phyloP scores from a whole-genome alignment of 2,113 vertebrate genomes.

The Anarhynchus alexandrinus region DNA sequence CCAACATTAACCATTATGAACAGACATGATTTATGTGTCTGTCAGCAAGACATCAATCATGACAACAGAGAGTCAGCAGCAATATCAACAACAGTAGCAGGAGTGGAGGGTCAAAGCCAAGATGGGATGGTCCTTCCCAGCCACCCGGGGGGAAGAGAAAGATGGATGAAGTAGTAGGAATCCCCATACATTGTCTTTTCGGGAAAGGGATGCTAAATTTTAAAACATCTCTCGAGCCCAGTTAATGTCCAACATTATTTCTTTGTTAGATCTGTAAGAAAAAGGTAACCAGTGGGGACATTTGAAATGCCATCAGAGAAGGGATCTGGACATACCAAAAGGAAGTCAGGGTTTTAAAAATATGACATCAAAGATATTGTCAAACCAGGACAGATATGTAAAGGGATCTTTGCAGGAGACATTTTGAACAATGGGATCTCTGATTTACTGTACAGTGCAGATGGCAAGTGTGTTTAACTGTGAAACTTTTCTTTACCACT shows the following conservation, averaged over 20 bases:
- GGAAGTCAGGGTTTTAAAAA: neutral
- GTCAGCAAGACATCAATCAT: slow-evolving; percentile 72
- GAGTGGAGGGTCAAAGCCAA: slow-evolving; percentile 64
- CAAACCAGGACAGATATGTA: neutral
- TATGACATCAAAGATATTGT: neutral
- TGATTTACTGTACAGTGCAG: neutral
- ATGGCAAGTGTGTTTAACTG: neutral
- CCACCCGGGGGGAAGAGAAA: slow-evolving; percentile 56
- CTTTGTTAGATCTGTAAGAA: neutral
- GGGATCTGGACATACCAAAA: neutral
- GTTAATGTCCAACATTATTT: slow-evolving; percentile 4
- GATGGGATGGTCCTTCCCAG: slow-evolving; percentile 60
- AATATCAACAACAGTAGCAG: slow-evolving; percentile 70
- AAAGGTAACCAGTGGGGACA: neutral
- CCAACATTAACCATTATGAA: slow-evolving; percentile 55
- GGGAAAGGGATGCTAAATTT: neutral
- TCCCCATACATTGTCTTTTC: neutral
- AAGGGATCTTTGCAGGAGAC: neutral
- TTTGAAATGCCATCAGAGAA: slow-evolving; percentile 43
- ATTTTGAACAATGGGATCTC: slow-evolving; percentile 12
- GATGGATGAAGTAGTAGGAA: slow-evolving; percentile 60
- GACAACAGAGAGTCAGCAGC: slow-evolving; percentile 59
- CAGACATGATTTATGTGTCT: slow-evolving; percentile 65
- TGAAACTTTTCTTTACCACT: slow-evolving; percentile 16
- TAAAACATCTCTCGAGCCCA: neutral